These are phyloP conservation scores for Drosophila kokeensis DNA, from an alignment of 2,888 invertebrate species.

Conservation along the genomic window DNA sequence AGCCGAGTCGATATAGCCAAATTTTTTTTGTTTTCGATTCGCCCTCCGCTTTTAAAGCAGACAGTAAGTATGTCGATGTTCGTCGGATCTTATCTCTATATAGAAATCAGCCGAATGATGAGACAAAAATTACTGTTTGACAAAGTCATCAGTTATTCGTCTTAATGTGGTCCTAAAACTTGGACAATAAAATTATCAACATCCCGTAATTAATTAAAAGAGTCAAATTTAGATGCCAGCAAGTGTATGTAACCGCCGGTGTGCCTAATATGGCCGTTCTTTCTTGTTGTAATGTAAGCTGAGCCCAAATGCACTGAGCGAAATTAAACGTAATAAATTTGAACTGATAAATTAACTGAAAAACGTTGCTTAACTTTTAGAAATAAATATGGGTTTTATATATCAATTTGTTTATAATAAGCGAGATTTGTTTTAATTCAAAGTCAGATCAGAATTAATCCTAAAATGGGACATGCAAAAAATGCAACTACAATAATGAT, in stretches of 20 bases:
- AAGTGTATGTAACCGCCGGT: neutral
- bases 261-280: neutral
- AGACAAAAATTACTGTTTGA: neutral
- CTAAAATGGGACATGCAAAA: accelerated
- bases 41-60: neutral
- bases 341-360: neutral
- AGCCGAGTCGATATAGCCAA: neutral
- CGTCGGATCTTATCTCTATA: neutral
- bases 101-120: neutral
- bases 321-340: neutral
- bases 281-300: neutral
- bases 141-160: neutral
- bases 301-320: neutral
- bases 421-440: neutral
- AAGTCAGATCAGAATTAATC: neutral
- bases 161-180: neutral
- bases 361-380: neutral
- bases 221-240: neutral
- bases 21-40: neutral
- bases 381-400: neutral
- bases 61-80: no score
- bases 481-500: neutral
- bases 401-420: neutral
- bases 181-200: neutral
- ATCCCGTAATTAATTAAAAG: neutral